Conservation (phyloP, 2,797 vertebrate genomes). For the Melanogrammus aeglefinus region DNA sequence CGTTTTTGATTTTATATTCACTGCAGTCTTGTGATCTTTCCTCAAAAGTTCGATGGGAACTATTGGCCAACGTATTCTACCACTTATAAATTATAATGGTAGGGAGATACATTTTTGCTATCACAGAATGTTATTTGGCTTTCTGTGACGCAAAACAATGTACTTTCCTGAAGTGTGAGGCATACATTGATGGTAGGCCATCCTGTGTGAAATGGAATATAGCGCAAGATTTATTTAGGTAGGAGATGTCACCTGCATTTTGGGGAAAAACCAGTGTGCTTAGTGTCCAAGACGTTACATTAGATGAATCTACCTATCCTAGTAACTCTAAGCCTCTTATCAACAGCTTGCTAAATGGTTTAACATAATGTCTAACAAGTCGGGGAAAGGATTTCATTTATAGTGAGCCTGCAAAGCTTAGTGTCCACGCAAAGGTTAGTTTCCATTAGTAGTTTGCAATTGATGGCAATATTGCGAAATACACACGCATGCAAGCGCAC, state of each 20-base stretch:
- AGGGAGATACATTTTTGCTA: too few species aligned
- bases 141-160: too few species aligned
- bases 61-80: background rate
- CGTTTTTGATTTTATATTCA: conserved; percentile 9
- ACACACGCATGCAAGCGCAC: background rate
- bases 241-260: too few species aligned
- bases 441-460: background rate
- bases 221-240: too few species aligned
- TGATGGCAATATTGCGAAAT: background rate
- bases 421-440: background rate
- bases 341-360: background rate
- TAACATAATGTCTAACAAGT: background rate
- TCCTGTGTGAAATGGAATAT: too few species aligned
- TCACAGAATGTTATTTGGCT: too few species aligned
- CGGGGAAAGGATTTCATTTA: background rate
- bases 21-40: conserved; percentile 3
- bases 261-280: too few species aligned
- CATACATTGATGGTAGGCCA: too few species aligned
- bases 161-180: too few species aligned
- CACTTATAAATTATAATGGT: too few species aligned
- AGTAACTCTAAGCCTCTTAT: background rate
- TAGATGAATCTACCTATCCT: background rate
- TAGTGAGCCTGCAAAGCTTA: background rate
- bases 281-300: too few species aligned
- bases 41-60: background rate